Conservation (phyloP, 2,113 vertebrate genomes). For the Etia nguti region DNA sequence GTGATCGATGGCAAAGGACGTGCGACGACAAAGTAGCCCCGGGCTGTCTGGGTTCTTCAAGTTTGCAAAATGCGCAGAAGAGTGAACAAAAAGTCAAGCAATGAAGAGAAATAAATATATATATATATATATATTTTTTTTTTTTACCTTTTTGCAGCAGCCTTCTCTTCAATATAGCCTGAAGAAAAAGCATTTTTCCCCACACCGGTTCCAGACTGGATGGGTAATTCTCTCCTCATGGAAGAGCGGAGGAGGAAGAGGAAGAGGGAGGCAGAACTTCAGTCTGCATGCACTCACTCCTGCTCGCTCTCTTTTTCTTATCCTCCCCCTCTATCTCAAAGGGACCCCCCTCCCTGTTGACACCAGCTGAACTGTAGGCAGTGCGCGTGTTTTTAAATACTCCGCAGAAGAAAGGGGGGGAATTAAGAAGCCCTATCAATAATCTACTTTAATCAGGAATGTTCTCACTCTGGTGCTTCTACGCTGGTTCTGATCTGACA, state of each 20-base stretch:
- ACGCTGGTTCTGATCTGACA: conserved; percentile 3
- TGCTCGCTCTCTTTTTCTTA: background rate
- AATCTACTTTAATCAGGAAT: conserved; percentile 24
- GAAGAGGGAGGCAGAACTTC: conserved; percentile 18
- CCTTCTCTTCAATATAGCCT: conserved; percentile 72
- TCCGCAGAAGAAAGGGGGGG: background rate
- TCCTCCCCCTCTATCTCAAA: background rate
- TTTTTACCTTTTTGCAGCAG: conserved; percentile 74
- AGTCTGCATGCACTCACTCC: background rate
- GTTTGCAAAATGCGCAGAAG: background rate
- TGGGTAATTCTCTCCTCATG: conserved; percentile 20
- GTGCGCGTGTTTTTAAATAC: background rate
- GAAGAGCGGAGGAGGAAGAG: conserved; percentile 33
- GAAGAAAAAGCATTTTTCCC: conserved; percentile 74
- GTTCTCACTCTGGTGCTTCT: background rate
- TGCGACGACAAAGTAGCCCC: background rate
- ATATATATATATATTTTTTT: background rate
- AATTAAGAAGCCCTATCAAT: background rate
- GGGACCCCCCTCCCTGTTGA: background rate
- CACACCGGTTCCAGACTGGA: conserved; percentile 19
- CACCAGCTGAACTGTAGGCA: conserved; percentile 23
- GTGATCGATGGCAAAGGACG: background rate
- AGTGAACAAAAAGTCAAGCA: background rate
- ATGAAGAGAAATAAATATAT: background rate
- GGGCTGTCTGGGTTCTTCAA: background rate